Evolutionary conservation across 2,797 vertebrate species (phyloP).

Genomic region (Siniperca undulata): DNA sequence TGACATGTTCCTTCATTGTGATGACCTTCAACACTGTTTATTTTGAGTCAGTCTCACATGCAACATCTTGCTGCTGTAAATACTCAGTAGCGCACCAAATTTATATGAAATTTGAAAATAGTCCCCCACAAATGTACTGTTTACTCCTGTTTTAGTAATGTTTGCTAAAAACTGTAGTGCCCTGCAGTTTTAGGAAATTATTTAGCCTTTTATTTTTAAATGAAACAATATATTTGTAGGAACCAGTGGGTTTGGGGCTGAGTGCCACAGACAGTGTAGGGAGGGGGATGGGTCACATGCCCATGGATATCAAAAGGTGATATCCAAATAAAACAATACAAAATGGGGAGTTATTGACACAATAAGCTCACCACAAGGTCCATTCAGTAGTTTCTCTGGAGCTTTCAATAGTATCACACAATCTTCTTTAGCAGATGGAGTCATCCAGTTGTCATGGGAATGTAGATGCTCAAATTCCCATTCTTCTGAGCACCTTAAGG

Average conservation of each 20-base stretch:
- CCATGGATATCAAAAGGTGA: slow-evolving; percentile 4
- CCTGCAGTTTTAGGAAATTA: neutral
- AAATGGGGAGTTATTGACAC: neutral
- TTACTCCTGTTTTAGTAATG: neutral
- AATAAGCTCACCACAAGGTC: neutral
- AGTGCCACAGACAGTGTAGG: neutral
- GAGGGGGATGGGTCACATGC: neutral
- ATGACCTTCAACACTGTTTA: neutral
- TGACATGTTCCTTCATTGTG: neutral
- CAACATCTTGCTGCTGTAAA: neutral
- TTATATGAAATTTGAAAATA: neutral
- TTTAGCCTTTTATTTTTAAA: neutral
- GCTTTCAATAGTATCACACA: neutral
- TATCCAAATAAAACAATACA: neutral
- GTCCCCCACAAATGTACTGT: neutral
- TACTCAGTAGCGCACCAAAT: neutral
- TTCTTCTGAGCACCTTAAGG: neutral
- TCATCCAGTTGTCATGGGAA: neutral
- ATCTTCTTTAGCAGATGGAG: neutral
- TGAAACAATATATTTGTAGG: neutral
- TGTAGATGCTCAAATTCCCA: neutral
- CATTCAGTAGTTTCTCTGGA: neutral
- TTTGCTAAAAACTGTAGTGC: neutral
- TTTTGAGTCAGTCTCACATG: neutral
- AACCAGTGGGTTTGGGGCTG: neutral